Conservation (phyloP, 64 coral and sea anemone species). For the Porites australiensis region DNA sequence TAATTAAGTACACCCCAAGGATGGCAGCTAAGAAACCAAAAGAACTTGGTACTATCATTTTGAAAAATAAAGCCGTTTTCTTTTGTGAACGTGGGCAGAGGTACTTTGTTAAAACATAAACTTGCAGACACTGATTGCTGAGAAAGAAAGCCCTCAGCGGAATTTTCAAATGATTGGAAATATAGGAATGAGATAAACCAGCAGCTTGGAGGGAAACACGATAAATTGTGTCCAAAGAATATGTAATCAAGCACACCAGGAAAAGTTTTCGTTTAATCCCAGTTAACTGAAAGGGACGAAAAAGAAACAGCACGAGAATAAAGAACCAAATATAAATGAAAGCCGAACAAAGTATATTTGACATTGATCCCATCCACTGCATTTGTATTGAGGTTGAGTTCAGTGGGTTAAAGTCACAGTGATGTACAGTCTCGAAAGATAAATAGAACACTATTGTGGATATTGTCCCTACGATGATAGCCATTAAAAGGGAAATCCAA, state of each 20-base stretch:
- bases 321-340: background rate
- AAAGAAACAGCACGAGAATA: background rate
- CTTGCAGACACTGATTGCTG: background rate
- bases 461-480: background rate
- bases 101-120: background rate
- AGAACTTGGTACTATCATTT: background rate
- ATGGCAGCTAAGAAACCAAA: no score
- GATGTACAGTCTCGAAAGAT: background rate
- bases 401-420: background rate
- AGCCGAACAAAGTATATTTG: background rate
- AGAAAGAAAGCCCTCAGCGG: background rate
- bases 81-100: no score
- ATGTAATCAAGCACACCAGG: background rate
- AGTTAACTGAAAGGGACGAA: background rate
- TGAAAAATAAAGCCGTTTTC: background rate
- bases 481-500: background rate
- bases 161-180: background rate
- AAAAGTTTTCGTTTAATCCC: background rate
- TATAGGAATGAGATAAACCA: background rate
- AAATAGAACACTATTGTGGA: background rate
- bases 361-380: background rate
- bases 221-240: background rate
- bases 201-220: background rate
- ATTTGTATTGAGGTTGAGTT: background rate
- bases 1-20: no score